These are phyloP conservation scores for Drosophila asahinai DNA, from an alignment of 1,140 invertebrate species.

Conservation along the genomic window DNA sequence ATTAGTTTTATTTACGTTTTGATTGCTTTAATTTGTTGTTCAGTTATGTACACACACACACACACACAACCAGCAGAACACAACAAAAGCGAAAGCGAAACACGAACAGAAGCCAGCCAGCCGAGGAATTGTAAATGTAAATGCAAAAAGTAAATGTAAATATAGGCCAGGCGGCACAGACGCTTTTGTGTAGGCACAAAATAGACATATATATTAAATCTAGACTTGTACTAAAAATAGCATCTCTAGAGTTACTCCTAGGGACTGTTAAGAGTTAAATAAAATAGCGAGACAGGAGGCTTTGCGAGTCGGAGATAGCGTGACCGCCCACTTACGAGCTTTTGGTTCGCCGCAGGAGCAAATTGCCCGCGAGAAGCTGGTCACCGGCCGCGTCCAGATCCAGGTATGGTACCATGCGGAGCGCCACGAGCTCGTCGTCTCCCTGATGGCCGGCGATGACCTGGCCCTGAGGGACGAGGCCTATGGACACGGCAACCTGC, in stretches of 20 bases:
- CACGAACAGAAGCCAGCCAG: constrained; percentile 19
- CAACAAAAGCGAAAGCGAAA: constrained; percentile 27
- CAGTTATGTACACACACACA: constrained; percentile 61
- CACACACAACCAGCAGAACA: constrained; percentile 19
- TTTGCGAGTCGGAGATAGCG: constrained; percentile 3
- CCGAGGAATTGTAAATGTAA: constrained; percentile 62
- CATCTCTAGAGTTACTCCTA: constrained; percentile 15
- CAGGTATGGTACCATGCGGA: constrained; percentile 95
- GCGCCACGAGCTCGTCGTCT: constrained; percentile 92
- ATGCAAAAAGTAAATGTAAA: constrained; percentile 18
- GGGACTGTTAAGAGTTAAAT: constrained; percentile 13
- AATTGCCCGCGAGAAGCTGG: constrained; percentile 90
- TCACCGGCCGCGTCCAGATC: constrained; percentile 92
- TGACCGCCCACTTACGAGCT: constrained; percentile 35
- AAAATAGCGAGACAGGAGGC: constrained; percentile 27
- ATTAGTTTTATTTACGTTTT: constrained; percentile 77
- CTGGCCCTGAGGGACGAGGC: constrained; percentile 91
- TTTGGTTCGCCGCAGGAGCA: constrained; percentile 87
- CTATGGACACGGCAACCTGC: constrained; percentile 89
- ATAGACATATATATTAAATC: constrained; percentile 21
- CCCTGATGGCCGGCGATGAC: constrained; percentile 93
- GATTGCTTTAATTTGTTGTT: constrained; percentile 79
- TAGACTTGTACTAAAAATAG: constrained; percentile 17
- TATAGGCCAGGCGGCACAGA: constrained; percentile 37
- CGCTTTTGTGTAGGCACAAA: constrained; percentile 41